These are phyloP conservation scores for Diacarnus erythraeanus DNA, from an alignment of 37 sponge, comb jelly and placozoan genomes.

Conservation along the genomic window DNA sequence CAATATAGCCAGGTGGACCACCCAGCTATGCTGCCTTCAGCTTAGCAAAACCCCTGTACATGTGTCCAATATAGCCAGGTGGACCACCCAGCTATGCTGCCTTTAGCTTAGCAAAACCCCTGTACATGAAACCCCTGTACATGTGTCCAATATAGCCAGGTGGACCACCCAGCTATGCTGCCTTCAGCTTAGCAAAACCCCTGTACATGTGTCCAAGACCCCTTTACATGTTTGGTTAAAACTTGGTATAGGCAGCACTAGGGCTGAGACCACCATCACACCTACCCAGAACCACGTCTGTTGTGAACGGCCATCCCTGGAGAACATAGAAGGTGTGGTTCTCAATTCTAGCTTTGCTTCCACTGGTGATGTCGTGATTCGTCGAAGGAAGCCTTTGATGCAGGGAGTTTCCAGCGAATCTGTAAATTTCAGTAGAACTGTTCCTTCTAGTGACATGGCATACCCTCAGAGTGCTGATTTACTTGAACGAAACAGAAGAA, in stretches of 20 bases:
- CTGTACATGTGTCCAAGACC: too few relatives aligned
- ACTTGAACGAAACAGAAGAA: conserved; percentile 28
- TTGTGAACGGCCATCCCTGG: conserved; percentile 5
- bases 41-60: too few relatives aligned
- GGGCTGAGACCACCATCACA: conserved; percentile 10
- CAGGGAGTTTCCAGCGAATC: background rate
- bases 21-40: too few relatives aligned
- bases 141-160: too few relatives aligned
- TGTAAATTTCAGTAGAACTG: background rate
- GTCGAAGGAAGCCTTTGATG: background rate
- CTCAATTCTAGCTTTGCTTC: background rate
- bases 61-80: too few relatives aligned
- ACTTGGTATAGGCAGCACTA: conserved; percentile 19
- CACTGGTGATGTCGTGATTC: background rate
- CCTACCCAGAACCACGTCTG: conserved; percentile 8
- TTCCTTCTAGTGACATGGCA: background rate
- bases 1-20: too few relatives aligned
- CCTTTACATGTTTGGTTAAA: background rate
- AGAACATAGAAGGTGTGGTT: background rate
- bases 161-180: too few relatives aligned
- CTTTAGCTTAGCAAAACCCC: too few relatives aligned
- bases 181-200: too few relatives aligned
- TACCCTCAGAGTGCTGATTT: conserved; percentile 27
- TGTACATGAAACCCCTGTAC: too few relatives aligned
- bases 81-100: too few relatives aligned